Base-by-base conservation (phyloP, 2,797 vertebrate species). In the Eidolon dupreanum region DNA sequence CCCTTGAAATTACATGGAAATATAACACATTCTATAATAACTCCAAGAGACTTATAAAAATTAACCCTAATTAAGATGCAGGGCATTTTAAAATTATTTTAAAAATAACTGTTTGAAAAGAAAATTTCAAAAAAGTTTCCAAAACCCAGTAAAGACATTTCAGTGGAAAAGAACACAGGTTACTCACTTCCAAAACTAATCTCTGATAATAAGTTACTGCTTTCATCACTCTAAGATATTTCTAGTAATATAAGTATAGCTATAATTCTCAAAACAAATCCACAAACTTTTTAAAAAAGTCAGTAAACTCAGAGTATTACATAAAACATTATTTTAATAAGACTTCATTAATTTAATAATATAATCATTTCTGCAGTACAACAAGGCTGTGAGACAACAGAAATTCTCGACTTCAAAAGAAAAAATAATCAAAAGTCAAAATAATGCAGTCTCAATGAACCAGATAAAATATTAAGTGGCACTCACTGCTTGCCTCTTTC, bases 381-480 rank as follows among this genome's bases (percentile, higher is more conserved):
- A 73, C 24, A 89, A 92, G 53, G 36, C 38, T 63, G 24, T 3
- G 2, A 79, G 55, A 82, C 43, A 90, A 90, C 17, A 88, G 36
- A 73, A 24, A 86, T 46, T 46, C 10, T n/a, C 16, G 61, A 55
- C 65, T 49, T 94, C 46, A 46, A 71, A 75, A 55, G 17, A 84
- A 91, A 78, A 83, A 81, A 55, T 5, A 63, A 73, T 68, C 53
- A 41, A 78, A 93, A 90, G 61, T 88, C 82, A 85, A 19, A 11
- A 49, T 74, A 95, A 57, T 92, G 77, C 73, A 55, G 22, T 79
- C n/a, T 90, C 73, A 13, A 24, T 1, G 41, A 88, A 79, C 68
- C 88, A 55, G 51, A 88, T 74, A 70, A 93, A 97, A 92, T 57
- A 83, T 26, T 88, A 93, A 93, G 90, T 66, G 57, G 77, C 41